Conservation (phyloP, 2,888 invertebrate genomes). For the Epiblema foenella region DNA sequence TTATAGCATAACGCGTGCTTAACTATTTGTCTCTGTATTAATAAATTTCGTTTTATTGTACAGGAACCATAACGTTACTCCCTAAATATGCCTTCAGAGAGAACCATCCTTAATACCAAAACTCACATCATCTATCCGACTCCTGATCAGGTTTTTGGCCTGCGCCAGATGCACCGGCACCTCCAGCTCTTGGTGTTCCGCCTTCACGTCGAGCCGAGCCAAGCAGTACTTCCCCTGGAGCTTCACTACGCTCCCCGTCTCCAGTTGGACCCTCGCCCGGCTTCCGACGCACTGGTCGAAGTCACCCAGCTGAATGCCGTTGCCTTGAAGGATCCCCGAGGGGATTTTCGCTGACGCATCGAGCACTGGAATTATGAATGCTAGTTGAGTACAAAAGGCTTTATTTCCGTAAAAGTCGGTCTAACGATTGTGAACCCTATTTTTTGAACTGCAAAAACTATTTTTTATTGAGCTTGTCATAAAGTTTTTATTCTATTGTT, state of each 20-base stretch:
- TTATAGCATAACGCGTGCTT: background rate
- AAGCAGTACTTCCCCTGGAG: constrained; percentile 89
- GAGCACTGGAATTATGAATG: constrained; percentile 86
- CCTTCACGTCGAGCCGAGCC: constrained; percentile 86
- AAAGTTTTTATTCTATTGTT: constrained; percentile 48
- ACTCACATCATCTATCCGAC: constrained; percentile 86
- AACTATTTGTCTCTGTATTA: background rate
- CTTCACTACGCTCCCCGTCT: constrained; percentile 84
- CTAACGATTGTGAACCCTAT: constrained; percentile 5
- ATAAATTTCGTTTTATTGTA: background rate
- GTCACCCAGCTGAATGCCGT: constrained; percentile 89
- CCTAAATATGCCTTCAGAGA: background rate
- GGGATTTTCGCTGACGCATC: constrained; percentile 89
- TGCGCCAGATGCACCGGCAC: constrained; percentile 87
- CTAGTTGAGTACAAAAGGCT: constrained; percentile 12
- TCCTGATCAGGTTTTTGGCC: constrained; percentile 86
- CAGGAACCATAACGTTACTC: background rate
- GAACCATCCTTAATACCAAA: constrained; percentile 42
- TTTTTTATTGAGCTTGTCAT: background rate
- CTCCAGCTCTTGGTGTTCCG: constrained; percentile 84
- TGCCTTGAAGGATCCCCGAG: constrained; percentile 88
- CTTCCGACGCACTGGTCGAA: constrained; percentile 88
- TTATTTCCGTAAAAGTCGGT: background rate
- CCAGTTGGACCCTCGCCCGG: constrained; percentile 85
- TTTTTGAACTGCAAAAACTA: background rate